Evolutionary conservation across 2,797 vertebrate genomes (phyloP).

Genomic region (Melanogrammus aeglefinus): DNA sequence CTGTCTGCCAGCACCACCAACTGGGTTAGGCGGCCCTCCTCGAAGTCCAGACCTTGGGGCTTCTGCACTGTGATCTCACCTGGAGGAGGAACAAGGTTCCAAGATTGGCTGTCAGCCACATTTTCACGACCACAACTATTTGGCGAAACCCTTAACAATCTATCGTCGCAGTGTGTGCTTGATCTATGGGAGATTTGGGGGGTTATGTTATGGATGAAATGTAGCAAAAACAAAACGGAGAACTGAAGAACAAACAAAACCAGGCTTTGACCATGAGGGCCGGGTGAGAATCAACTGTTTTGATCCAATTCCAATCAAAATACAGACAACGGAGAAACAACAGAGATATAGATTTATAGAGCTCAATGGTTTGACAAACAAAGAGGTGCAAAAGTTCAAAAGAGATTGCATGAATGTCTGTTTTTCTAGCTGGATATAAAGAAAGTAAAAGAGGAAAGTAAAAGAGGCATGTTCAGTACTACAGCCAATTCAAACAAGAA

Average conservation of each 20-base stretch:
- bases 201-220: conserved; percentile 12
- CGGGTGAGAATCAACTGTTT: background rate
- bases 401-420: background rate
- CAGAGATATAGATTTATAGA: background rate
- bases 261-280: conserved; percentile 33
- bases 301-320: background rate
- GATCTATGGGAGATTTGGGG: background rate
- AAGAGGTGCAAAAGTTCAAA: conserved; percentile 3
- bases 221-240: background rate
- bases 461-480: conserved; percentile 12
- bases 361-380: conserved; percentile 2
- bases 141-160: background rate
- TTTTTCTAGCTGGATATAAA: conserved; percentile 8
- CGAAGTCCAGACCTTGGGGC: conserved; percentile 81
- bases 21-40: conserved; percentile 70
- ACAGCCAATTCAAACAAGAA: background rate
- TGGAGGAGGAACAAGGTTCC: conserved; percentile 39
- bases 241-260: background rate
- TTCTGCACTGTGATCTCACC: conserved; percentile 84
- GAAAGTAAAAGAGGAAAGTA: conserved; percentile 39
- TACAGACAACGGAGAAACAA: background rate
- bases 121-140: background rate
- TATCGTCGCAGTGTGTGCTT: background rate
- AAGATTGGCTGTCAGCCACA: background rate
- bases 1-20: conserved; percentile 82